Percentiles rank a stretch among this genome's conserved stretches.
Conservation (phyloP, 2,797 vertebrate species). For the Hypotaenidia philippensis region DNA sequence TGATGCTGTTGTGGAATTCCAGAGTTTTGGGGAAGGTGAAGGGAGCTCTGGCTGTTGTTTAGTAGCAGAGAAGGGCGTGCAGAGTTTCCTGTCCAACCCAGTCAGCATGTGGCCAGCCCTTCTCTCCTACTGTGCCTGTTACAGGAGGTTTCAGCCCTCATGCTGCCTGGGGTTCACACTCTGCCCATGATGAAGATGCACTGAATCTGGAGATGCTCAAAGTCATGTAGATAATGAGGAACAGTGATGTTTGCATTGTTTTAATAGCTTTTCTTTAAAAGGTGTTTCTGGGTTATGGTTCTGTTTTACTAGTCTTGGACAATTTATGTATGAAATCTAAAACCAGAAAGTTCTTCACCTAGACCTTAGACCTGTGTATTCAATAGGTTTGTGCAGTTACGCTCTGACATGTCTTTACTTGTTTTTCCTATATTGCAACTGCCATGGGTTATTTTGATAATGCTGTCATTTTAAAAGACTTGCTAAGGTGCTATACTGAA, state of each 20-base stretch:
- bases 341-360: background rate
- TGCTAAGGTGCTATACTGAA: background rate
- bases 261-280: background rate
- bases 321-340: background rate
- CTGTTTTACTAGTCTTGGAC: background rate
- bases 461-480: background rate
- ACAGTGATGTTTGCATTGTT: rapidly evolving
- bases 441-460: background rate
- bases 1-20: background rate
- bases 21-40: background rate
- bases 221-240: background rate
- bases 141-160: background rate
- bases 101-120: background rate
- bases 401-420: background rate
- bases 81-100: rapidly evolving
- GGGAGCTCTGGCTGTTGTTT: background rate
- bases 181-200: background rate
- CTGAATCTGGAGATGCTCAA: background rate
- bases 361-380: background rate
- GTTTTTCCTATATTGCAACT: background rate
- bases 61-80: background rate
- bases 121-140: background rate
- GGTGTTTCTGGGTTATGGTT: background rate
- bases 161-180: rapidly evolving
- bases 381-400: background rate